Conservation (phyloP, 2,113 vertebrate species). For the Asarcornis scutulata region DNA sequence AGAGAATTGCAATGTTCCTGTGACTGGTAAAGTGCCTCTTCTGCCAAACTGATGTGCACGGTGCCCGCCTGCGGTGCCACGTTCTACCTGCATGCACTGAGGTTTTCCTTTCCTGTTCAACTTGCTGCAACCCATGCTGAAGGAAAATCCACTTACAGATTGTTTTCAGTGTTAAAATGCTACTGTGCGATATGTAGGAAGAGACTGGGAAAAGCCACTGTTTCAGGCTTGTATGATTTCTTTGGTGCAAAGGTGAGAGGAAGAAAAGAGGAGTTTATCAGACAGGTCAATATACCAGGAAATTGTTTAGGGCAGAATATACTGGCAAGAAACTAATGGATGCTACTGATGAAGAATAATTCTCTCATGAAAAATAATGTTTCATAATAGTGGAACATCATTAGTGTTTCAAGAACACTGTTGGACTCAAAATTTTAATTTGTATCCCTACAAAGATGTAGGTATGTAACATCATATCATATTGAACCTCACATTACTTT, state of each 20-base stretch:
- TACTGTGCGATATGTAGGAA: neutral
- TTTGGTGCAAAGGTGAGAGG: accelerated
- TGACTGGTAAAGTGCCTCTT: neutral
- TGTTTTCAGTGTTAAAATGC: neutral
- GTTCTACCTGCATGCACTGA: neutral
- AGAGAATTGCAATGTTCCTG: neutral
- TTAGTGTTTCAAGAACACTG: neutral
- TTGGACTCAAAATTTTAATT: neutral
- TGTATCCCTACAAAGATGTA: neutral
- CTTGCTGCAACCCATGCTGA: neutral
- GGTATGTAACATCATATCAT: neutral
- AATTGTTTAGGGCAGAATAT: neutral
- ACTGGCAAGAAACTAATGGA: neutral
- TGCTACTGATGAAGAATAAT: neutral
- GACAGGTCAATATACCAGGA: neutral
- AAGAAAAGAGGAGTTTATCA: neutral
- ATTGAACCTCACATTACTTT: neutral
- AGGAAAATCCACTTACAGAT: neutral
- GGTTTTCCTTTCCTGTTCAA: neutral
- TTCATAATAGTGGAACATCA: neutral
- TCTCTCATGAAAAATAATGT: neutral
- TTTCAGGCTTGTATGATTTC: neutral
- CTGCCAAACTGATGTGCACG: accelerated
- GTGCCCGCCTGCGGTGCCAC: neutral
- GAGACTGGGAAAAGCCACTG: neutral